Base-by-base conservation (phyloP, 2,797 vertebrate genomes). In the Sebastiscus albofasciatus region DNA sequence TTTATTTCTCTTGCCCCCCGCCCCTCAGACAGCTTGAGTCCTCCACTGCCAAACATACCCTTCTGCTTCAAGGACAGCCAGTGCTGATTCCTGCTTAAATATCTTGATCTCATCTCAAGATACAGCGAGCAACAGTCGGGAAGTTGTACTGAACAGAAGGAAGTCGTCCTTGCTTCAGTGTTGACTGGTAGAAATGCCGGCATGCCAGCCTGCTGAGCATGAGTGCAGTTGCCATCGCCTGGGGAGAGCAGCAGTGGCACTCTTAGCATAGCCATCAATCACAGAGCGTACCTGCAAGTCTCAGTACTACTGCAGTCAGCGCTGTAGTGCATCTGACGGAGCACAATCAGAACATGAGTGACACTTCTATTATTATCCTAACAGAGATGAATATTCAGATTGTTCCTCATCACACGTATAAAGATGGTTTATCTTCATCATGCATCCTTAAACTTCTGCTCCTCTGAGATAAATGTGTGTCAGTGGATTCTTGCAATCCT, bases 191-290 rank as follows among this genome's bases (percentile, higher is more conserved):
- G 71, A 76, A 72, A 75, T 16, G 60, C 62, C 64, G 80, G 64
- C 69, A 66, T 82, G 66, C 59, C 70, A 67, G 74, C 85, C 76
- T 6, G 86, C 87, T 84, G 80, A 87, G 88, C 80, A 31, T 12
- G 70, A 87, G 76, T 72, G 85, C 77, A 55, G 75, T 52, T 81
- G 55, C 42, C 39, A 13, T 86, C 80, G 68, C 87, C 87, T 67
- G 77, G 78, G 89, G 87, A 82, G 84, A 90, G 66, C 78, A 79
- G 81, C 82, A 66, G 84, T 59, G 81, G 73, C 78, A 59, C 75
- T 84, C 49, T 24, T 29, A 69, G 69, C 77, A 61, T 20, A 85
- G 81, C 89, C 60, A 90, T 94, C 90, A 89, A 92, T 94, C 92
- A 94, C 5, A 24, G 36, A 69, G 72, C 67, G 69, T 79, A 73